Evolutionary conservation across 2,888 invertebrate genomes (phyloP).

Genomic region (Nymphalis urticae): DNA sequence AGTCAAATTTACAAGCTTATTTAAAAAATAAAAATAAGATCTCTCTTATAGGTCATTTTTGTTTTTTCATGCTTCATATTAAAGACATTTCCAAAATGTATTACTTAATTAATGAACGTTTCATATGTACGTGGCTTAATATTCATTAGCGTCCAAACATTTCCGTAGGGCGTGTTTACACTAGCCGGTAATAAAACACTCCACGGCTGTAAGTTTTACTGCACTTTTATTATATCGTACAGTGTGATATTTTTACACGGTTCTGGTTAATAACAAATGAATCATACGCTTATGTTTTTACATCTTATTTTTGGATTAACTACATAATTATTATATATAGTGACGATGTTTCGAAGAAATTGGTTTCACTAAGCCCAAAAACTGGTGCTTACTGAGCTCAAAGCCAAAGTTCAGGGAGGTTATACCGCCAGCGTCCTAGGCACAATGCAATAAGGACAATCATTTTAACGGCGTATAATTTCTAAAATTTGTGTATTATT

Average conservation of each 20-base stretch:
- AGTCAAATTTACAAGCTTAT: too few species aligned
- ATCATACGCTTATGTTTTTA: neutral
- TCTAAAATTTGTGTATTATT: too few species aligned
- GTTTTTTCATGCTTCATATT: neutral
- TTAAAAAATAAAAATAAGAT: too few species aligned
- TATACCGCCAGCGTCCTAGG: too few species aligned
- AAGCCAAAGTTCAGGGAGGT: too few species aligned
- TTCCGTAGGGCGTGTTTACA: slow-evolving; percentile 30
- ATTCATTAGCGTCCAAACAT: slow-evolving; percentile 1
- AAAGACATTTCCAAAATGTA: neutral
- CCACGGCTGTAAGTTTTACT: slow-evolving; percentile 30
- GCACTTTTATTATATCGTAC: slow-evolving; percentile 28
- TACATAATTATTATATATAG: slow-evolving; percentile 15
- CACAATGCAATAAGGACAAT: too few species aligned
- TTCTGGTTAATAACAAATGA: slow-evolving; percentile 32
- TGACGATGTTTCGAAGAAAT: too few species aligned
- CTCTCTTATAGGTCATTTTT: too few species aligned
- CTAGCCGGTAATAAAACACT: slow-evolving; percentile 32
- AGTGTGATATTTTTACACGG: slow-evolving; percentile 22
- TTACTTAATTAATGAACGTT: neutral
- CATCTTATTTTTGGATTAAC: too few species aligned
- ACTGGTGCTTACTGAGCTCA: too few species aligned
- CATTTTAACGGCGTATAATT: too few species aligned
- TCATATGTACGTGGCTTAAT: neutral
- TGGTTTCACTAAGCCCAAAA: too few species aligned